Evolutionary conservation across 2,113 vertebrate genomes (phyloP), one percentile per base, ranked within the genome.

Genomic region (Sorex araneus): DNA sequence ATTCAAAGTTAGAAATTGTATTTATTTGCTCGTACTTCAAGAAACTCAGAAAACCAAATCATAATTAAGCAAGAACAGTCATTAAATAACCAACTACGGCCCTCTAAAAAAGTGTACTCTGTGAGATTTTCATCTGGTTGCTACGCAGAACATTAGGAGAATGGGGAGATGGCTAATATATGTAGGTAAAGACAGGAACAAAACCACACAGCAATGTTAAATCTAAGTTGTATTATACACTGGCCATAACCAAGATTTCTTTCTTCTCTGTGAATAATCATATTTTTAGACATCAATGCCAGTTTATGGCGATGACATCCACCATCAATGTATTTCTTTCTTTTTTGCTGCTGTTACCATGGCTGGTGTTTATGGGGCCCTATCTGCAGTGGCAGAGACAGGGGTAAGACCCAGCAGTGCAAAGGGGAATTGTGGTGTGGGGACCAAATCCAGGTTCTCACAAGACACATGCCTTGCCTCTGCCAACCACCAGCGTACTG

Each of bases 1-100:
- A 63, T 90, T 78, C 87, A 28, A 92, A 88, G 66, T 40, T 45
- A 71, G 43, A 90, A 88, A 79, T 43, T 89, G 92, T 75, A 83
- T 92, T 83, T 8, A 45, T 84, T 4, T 64, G 32, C 50, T 76
- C 69, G n/a, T 74, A 75, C 16, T 81, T 78, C 70, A 13, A 80
- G 84, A 1, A 15, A 23, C 50, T 83, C 63, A 75, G 57, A 87
- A 60, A 87, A 87, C 73, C 10, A 83, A 80, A 83, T 93, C 71
- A 89, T 91, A 87, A 64, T 76, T 47, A 80, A 79, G 47, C 40
- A 80, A 76, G 74, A 93, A 76, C 25, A 75, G 84, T 64, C 45
- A 66, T 40, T 47, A 83, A 21, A 86, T 10, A 16, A 86, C 4
- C 57, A 89, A 82, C 34, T 71, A 83, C 11, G 28, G 47, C 15